Conservation (phyloP, 2,888 invertebrate species). For the Ferdinandea cuprea region DNA sequence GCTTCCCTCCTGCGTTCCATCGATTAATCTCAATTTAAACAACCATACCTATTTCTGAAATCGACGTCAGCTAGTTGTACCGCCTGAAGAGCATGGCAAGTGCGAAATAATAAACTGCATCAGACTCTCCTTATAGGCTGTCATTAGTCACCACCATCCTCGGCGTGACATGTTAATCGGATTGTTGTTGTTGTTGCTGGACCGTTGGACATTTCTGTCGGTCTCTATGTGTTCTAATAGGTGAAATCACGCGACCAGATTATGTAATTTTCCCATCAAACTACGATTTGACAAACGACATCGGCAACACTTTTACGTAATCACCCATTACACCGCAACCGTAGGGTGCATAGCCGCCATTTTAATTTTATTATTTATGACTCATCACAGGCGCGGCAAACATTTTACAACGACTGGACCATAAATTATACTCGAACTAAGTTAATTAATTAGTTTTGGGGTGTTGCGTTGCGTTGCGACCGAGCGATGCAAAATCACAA, state of each 20-base stretch:
- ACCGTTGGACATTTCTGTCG: conserved; percentile 49
- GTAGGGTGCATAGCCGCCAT: conserved; percentile 62
- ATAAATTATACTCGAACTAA: conserved; percentile 39
- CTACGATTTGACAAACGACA: conserved; percentile 24
- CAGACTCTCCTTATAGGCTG: conserved; percentile 22
- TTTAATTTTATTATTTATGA: conserved; percentile 64
- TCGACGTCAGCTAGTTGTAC: conserved; percentile 26
- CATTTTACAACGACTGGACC: conserved; percentile 45
- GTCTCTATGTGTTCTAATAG: conserved; percentile 64
- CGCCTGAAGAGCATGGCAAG: conserved; percentile 49
- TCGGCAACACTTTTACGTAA: conserved; percentile 40
- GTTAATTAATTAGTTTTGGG: conserved; percentile 58
- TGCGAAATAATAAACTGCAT: conserved; percentile 58
- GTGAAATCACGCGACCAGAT: conserved; percentile 55
- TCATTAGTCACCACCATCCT: conserved; percentile 65
- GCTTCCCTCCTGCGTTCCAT: background rate
- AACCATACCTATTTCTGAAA: conserved; percentile 59
- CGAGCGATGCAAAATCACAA: background rate
- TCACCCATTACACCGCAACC: conserved; percentile 19
- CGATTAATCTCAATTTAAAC: conserved; percentile 66
- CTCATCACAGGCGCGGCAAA: conserved; percentile 33
- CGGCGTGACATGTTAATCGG: conserved; percentile 71
- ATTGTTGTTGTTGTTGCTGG: conserved; percentile 42
- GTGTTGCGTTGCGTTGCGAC: conserved; percentile 18
- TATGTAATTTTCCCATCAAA: conserved; percentile 58